Percentiles rank a stretch among this genome's conserved stretches.
These are phyloP conservation scores for Otis tarda DNA, from an alignment of 2,113 vertebrate genomes.

Conservation along the genomic window DNA sequence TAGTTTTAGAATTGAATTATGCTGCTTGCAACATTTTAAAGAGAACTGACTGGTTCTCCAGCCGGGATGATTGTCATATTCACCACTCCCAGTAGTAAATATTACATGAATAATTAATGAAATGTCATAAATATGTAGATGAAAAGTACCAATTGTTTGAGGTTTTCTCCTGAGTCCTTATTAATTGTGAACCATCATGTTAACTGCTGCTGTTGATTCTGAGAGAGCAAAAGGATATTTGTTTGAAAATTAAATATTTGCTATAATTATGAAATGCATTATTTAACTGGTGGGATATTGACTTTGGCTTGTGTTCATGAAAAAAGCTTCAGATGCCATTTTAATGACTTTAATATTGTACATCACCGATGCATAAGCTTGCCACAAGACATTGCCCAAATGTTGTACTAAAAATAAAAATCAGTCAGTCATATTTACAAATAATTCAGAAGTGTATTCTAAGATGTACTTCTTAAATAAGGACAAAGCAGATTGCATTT, in stretches of 20 bases:
- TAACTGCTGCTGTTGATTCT: slow-evolving; percentile 34
- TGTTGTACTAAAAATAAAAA: slow-evolving; percentile 26
- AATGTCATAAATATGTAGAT: slow-evolving; percentile 46
- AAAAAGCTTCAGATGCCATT: neutral
- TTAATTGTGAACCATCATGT: slow-evolving; percentile 56
- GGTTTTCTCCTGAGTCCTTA: slow-evolving; percentile 39
- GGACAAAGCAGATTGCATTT: slow-evolving; percentile 50
- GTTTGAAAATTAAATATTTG: slow-evolving; percentile 50
- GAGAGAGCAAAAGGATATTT: slow-evolving; percentile 37
- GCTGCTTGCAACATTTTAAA: neutral
- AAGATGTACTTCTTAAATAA: slow-evolving; percentile 36
- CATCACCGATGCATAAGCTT: neutral
- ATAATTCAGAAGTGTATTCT: slow-evolving; percentile 37
- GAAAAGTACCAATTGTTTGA: slow-evolving; percentile 30
- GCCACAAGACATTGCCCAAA: slow-evolving; percentile 3
- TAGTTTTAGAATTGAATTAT: neutral
- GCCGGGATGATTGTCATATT: neutral
- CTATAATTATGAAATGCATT: slow-evolving; percentile 29
- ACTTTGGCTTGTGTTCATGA: neutral
- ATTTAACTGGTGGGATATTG: neutral
- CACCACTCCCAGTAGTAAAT: slow-evolving; percentile 38
- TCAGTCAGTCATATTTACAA: slow-evolving; percentile 13
- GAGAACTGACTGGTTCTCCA: neutral
- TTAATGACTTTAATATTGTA: neutral
- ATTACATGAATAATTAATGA: slow-evolving; percentile 16